Conservation (phyloP, 2,113 vertebrate genomes). For the Boulengeromyrus knoepffleri region DNA sequence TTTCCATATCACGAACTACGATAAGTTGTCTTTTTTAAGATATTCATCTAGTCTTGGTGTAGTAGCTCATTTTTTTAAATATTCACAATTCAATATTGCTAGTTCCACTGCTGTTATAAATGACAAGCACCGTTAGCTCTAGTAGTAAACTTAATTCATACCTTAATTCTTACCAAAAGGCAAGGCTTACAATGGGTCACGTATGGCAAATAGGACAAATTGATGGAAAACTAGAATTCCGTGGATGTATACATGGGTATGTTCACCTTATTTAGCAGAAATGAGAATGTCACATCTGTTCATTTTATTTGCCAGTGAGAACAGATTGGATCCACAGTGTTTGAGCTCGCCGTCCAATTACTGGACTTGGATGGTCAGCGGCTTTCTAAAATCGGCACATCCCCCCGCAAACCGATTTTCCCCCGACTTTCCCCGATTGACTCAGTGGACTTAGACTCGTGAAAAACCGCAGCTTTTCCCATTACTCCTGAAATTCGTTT, state of each 20-base stretch:
- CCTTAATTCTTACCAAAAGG: background rate
- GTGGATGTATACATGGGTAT: slow-evolving; percentile 39
- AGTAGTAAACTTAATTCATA: background rate
- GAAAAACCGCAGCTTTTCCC: slow-evolving; percentile 37
- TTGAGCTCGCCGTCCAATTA: slow-evolving; percentile 42
- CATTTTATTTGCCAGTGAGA: slow-evolving; percentile 41
- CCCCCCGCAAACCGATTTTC: slow-evolving; percentile 46
- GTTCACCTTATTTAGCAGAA: slow-evolving; percentile 54
- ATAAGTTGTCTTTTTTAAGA: background rate
- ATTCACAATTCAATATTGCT: background rate
- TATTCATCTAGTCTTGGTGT: background rate
- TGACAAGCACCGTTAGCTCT: background rate
- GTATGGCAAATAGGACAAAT: slow-evolving; percentile 36
- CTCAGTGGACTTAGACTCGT: slow-evolving; percentile 21
- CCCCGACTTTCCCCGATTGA: slow-evolving; percentile 19
- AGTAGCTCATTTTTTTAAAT: background rate
- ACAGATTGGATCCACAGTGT: slow-evolving; percentile 49
- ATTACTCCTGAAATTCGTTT: background rate
- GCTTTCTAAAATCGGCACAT: slow-evolving; percentile 28
- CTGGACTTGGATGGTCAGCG: slow-evolving; percentile 28
- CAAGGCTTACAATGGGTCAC: background rate
- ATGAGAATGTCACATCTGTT: slow-evolving; percentile 52
- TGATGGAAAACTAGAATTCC: slow-evolving; percentile 38
- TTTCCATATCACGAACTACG: background rate
- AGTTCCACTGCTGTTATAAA: background rate